phyloP scores from a whole-genome alignment of 2,113 vertebrate species.

The Fregata magnificens region DNA sequence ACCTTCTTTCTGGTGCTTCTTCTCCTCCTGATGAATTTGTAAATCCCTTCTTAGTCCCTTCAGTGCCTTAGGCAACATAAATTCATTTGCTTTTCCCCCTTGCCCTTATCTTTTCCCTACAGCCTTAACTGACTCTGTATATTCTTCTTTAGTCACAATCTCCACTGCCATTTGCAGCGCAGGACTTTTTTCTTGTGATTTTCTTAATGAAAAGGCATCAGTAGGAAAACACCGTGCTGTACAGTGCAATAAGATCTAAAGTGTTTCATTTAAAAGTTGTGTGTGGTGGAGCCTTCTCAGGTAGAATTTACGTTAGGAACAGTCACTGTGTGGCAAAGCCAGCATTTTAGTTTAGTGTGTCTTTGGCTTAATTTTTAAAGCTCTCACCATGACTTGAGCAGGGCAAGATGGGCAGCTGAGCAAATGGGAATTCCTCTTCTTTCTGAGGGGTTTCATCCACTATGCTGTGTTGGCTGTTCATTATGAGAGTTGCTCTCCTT shows the following conservation, averaged over 20 bases:
- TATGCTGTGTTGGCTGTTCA: not conserved
- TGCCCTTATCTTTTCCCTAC: constrained; percentile 31
- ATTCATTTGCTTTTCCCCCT: not conserved
- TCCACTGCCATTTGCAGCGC: not conserved
- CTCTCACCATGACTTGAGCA: not conserved
- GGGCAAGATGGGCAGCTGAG: not conserved
- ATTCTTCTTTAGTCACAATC: not conserved
- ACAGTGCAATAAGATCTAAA: not conserved
- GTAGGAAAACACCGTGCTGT: not conserved
- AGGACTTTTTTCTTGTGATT: not conserved
- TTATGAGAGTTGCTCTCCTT: not conserved
- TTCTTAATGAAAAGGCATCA: not conserved
- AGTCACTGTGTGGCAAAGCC: not conserved
- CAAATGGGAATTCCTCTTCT: not conserved
- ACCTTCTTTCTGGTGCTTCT: constrained; percentile 47
- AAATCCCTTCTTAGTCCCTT: constrained; percentile 61
- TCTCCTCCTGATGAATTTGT: constrained; percentile 45
- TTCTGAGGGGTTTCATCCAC: not conserved
- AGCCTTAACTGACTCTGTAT: constrained; percentile 11
- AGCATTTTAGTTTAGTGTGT: not conserved
- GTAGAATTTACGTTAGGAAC: not conserved
- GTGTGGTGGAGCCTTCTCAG: not conserved
- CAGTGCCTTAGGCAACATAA: constrained; percentile 28
- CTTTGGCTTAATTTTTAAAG: not conserved
- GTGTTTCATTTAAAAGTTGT: not conserved